These are phyloP conservation scores for Agriopis marginaria DNA, from an alignment of 2,888 invertebrate species.

Conservation along the genomic window DNA sequence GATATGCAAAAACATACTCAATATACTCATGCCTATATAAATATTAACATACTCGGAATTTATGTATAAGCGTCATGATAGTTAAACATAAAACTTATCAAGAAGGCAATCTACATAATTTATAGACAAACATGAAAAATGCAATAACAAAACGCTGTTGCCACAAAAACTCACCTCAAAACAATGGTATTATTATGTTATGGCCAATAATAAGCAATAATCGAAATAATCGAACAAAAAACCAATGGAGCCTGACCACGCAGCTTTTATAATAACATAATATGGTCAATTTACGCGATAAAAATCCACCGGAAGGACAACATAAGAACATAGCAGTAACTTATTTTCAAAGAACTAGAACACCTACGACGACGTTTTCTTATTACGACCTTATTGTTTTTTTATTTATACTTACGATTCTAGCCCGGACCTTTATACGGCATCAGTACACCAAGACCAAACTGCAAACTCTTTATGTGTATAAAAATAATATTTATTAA, in stretches of 20 bases:
- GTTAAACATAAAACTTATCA: conserved; percentile 21
- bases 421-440: no score
- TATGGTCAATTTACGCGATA: conserved; percentile 71
- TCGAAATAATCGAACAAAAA: conserved; percentile 63
- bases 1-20: no score
- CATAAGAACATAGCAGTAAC: conserved; percentile 19
- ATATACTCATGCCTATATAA: neutral
- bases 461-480: no score
- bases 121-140: conserved; percentile 35
- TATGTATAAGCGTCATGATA: neutral
- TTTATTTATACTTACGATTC: no score
- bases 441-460: no score
- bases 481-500: no score
- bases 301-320: conserved; percentile 69
- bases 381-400: no score
- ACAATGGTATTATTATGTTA: conserved; percentile 38
- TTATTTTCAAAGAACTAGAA: neutral
- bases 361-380: no score
- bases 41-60: neutral
- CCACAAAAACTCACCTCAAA: conserved; percentile 32
- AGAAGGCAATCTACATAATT: conserved; percentile 32
- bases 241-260: conserved; percentile 74
- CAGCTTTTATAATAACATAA: conserved; percentile 76
- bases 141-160: conserved; percentile 25
- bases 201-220: conserved; percentile 49